A percentile compares a stretch with the other conserved stretches of the same genome.
phyloP scores from a whole-genome alignment of 2,888 invertebrate genomes.

The Agriopis marginaria region DNA sequence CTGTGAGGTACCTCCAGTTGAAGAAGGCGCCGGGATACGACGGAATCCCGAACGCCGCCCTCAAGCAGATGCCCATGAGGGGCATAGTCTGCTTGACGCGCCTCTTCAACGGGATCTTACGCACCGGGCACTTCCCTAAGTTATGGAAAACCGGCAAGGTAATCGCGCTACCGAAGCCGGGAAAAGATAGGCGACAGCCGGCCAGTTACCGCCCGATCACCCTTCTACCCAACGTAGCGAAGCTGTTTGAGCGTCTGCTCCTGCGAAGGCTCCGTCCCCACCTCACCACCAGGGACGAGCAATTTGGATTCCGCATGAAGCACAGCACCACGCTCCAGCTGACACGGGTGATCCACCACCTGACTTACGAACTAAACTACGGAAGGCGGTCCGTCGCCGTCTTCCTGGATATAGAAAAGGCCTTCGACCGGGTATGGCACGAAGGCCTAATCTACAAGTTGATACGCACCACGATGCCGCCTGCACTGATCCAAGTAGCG shows the following conservation, averaged over 20 bases:
- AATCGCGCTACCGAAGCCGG: constrained; percentile 45
- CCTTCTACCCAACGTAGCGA: constrained; percentile 35
- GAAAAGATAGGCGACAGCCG: constrained; percentile 32
- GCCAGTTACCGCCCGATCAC: constrained; percentile 1
- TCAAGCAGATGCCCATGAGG: not conserved
- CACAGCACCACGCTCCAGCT: constrained; percentile 51
- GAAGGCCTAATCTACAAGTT: constrained; percentile 49
- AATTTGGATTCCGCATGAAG: constrained; percentile 43
- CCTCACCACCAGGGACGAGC: constrained; percentile 37
- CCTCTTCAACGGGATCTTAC: constrained; percentile 29
- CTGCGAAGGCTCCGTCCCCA: constrained; percentile 19
- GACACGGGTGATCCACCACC: constrained; percentile 45
- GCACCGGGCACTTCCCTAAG: constrained; percentile 25
- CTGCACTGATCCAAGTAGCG: constrained; percentile 28
- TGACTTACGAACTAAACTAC: constrained; percentile 38
- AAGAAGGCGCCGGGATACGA: constrained; percentile 19
- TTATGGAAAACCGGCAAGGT: constrained; percentile 41
- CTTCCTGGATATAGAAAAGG: constrained; percentile 23
- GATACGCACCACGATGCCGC: constrained; percentile 20
- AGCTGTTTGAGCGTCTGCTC: constrained; percentile 44
- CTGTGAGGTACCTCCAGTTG: constrained; percentile 3
- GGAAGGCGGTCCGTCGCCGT: constrained; percentile 39
- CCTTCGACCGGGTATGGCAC: constrained; percentile 56
- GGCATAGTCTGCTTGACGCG: constrained; percentile 11
- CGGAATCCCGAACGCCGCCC: constrained; percentile 12